Evolutionary conservation across 2,888 invertebrate species (phyloP).

Genomic region (Frankliniella intonsa): DNA sequence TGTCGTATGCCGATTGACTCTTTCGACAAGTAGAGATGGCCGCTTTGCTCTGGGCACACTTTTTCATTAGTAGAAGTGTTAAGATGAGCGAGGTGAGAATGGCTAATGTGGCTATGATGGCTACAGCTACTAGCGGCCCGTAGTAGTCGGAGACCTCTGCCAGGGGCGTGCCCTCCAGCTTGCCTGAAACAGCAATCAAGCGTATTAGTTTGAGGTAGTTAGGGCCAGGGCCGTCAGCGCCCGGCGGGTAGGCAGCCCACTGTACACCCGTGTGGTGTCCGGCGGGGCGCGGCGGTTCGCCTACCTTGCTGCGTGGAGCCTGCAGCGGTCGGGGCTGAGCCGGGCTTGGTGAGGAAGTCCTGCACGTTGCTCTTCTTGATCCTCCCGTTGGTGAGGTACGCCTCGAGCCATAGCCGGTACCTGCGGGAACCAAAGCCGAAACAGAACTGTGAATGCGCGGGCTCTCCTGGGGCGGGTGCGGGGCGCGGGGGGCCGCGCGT

Average conservation of each 20-base stretch:
- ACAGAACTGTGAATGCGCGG: background rate
- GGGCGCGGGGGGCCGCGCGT: too few species aligned
- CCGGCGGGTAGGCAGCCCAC: background rate
- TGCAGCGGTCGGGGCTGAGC: conserved; percentile 47
- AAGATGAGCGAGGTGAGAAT: conserved; percentile 76
- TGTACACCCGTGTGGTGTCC: background rate
- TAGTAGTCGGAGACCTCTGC: conserved; percentile 68
- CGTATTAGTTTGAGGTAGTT: background rate
- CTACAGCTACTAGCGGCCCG: conserved; percentile 80
- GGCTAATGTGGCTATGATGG: conserved; percentile 79
- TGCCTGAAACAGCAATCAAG: conserved; percentile 46
- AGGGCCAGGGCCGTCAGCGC: background rate
- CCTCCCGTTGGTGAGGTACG: conserved; percentile 84
- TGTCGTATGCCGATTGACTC: conserved; percentile 71
- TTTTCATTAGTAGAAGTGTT: conserved; percentile 70
- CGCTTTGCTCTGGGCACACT: conserved; percentile 65
- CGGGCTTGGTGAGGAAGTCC: conserved; percentile 79
- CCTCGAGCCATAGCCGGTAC: conserved; percentile 83
- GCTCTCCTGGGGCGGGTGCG: background rate
- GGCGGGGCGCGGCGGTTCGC: background rate
- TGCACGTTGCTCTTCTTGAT: conserved; percentile 86
- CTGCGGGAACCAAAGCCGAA: conserved; percentile 46
- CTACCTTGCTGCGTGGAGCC: conserved; percentile 53
- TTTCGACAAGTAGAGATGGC: conserved; percentile 76
- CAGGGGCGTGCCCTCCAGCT: conserved; percentile 48